A percentile compares a stretch with the other conserved stretches of the same genome.
These are phyloP conservation scores for Hydrophis major DNA, from an alignment of 2,797 vertebrate genomes.

Conservation along the genomic window DNA sequence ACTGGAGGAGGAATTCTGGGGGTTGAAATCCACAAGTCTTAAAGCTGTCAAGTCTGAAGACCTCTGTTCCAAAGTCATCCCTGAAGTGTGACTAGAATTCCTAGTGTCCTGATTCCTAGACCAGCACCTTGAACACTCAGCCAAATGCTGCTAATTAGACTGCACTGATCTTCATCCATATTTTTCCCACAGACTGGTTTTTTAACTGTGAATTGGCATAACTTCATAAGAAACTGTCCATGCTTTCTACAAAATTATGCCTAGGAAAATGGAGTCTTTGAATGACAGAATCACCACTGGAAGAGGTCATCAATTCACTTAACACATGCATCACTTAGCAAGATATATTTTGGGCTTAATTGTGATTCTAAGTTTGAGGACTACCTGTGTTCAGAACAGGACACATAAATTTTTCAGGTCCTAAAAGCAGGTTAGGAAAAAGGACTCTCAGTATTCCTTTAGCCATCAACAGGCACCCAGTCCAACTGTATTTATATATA, in stretches of 20 bases:
- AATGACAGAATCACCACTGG: background rate
- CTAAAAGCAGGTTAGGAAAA: background rate
- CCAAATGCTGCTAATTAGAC: too few relatives aligned
- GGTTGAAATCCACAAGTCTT: too few relatives aligned
- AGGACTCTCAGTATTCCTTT: background rate
- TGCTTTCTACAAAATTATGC: background rate
- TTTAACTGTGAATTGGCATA: background rate
- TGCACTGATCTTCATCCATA: too few relatives aligned
- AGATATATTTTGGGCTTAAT: too few relatives aligned
- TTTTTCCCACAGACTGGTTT: background rate
- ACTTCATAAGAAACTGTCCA: background rate
- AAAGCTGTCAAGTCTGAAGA: too few relatives aligned
- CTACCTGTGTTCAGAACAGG: background rate
- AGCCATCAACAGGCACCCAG: background rate
- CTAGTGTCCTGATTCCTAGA: too few relatives aligned
- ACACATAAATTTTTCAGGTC: background rate
- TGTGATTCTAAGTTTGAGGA: too few relatives aligned
- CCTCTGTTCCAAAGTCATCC: too few relatives aligned
- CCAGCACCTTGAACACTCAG: too few relatives aligned
- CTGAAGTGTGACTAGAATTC: too few relatives aligned
- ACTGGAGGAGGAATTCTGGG: too few relatives aligned
- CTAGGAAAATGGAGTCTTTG: background rate
- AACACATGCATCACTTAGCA: too few relatives aligned
- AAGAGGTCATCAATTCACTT: background rate
- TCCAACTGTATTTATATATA: background rate